Conservation (phyloP, 2,888 invertebrate species). For the Rhagophthalmus giganteus region DNA sequence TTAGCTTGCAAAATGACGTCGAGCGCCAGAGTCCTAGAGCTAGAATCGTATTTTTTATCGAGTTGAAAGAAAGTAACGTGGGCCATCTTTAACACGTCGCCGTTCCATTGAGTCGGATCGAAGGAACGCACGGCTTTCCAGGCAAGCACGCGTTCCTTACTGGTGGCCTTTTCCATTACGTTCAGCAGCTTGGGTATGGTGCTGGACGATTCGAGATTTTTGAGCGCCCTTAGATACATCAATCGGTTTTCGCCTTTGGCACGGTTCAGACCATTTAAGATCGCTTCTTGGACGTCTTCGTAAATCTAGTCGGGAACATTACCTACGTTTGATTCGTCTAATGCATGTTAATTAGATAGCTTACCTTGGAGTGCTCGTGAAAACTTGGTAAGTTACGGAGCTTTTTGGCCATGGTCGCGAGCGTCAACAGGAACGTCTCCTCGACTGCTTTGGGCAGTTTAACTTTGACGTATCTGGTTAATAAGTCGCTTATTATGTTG, state of each 20-base stretch:
- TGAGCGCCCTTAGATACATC: constrained; percentile 67
- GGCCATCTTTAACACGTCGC: constrained; percentile 56
- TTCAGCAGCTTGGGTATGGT: constrained; percentile 65
- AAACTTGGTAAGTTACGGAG: constrained; percentile 46
- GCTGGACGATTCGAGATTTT: constrained; percentile 66
- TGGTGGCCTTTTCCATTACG: constrained; percentile 58
- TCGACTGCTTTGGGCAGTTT: constrained; percentile 62
- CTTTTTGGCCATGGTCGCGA: constrained; percentile 64
- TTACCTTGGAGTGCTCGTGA: constrained; percentile 41
- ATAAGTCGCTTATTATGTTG: constrained; percentile 59
- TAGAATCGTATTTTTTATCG: constrained; percentile 65
- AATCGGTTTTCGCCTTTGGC: constrained; percentile 60
- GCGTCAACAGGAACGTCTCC: constrained; percentile 68
- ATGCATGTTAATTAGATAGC: too few relatives aligned
- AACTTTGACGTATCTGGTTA: constrained; percentile 56
- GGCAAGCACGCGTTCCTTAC: constrained; percentile 64
- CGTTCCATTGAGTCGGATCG: constrained; percentile 50
- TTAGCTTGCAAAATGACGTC: constrained; percentile 67
- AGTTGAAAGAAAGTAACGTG: constrained; percentile 65
- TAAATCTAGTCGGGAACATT: constrained; percentile 49
- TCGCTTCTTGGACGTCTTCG: constrained; percentile 49
- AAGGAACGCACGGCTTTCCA: constrained; percentile 68
- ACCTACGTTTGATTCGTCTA: too few relatives aligned
- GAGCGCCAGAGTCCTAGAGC: constrained; percentile 70
- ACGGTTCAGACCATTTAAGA: constrained; percentile 49